These are phyloP conservation scores for Hyles euphorbiae DNA, from an alignment of 1,140 invertebrate genomes.

Conservation along the genomic window DNA sequence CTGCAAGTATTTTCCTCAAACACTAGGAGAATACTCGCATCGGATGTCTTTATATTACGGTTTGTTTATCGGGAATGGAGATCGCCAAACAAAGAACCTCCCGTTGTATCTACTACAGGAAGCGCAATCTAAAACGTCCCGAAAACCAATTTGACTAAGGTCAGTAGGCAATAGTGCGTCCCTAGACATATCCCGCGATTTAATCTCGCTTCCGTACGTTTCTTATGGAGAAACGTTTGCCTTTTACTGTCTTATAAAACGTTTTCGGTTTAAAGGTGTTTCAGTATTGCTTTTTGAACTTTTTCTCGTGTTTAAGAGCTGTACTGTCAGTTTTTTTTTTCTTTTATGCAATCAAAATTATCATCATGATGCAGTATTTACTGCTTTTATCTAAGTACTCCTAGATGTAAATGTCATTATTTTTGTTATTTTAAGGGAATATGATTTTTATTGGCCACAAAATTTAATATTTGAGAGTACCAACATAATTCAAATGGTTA, in stretches of 20 bases:
- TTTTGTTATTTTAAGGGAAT: too few relatives aligned
- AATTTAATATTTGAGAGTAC: too few relatives aligned
- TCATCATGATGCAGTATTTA: too few relatives aligned
- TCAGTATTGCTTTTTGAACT: too few relatives aligned
- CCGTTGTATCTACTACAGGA: conserved; percentile 28
- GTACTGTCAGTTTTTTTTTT: too few relatives aligned
- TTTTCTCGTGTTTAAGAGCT: too few relatives aligned
- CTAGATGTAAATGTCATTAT: too few relatives aligned
- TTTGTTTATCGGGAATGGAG: conserved; percentile 53
- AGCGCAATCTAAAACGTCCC: conserved; percentile 39
- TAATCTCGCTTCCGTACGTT: not conserved
- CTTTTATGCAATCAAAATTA: too few relatives aligned
- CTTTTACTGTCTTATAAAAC: not conserved
- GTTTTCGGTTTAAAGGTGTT: too few relatives aligned
- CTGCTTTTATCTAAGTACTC: too few relatives aligned
- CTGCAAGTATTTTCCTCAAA: conserved; percentile 52
- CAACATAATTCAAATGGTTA: too few relatives aligned
- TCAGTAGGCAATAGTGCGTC: conserved; percentile 12
- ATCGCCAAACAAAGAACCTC: conserved; percentile 39
- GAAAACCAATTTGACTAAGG: conserved; percentile 39
- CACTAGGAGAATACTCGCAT: conserved; percentile 32
- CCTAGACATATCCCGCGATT: not conserved
- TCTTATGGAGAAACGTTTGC: not conserved
- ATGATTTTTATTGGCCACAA: too few relatives aligned
- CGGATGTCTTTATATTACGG: conserved; percentile 48